Conservation (phyloP, 1,140 invertebrate species). For the Megalopta genalis region DNA sequence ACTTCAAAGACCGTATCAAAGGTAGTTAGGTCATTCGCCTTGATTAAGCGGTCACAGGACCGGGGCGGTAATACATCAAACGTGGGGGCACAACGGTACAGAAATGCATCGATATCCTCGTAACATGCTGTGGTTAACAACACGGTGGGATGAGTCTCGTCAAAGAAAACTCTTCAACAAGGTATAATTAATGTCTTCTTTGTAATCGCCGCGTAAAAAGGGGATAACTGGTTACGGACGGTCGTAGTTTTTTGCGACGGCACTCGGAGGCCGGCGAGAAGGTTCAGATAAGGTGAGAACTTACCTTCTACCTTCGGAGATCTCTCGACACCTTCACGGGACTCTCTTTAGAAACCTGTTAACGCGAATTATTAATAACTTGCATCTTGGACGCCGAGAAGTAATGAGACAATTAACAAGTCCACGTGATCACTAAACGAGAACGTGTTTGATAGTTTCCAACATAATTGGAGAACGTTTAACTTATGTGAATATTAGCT, state of each 20-base stretch:
- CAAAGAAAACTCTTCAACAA: conserved; percentile 41
- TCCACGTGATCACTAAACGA: no score
- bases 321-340: not conserved
- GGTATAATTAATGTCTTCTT: conserved; percentile 50
- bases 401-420: no score
- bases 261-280: no score
- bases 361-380: no score
- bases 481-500: no score
- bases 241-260: not conserved
- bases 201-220: not conserved
- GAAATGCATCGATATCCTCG: conserved; percentile 42
- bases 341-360: no score
- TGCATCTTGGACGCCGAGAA: no score
- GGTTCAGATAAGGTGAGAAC: not conserved
- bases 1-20: conserved; percentile 46
- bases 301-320: not conserved
- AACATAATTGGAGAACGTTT: no score
- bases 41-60: conserved; percentile 53
- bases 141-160: conserved; percentile 17
- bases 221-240: not conserved
- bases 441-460: no score
- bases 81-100: conserved; percentile 16
- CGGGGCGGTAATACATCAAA: conserved; percentile 43
- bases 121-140: conserved; percentile 31
- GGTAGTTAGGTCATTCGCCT: conserved; percentile 40